Base-by-base conservation (phyloP, 1,140 invertebrate species). In the Drosophila oshimai region DNA sequence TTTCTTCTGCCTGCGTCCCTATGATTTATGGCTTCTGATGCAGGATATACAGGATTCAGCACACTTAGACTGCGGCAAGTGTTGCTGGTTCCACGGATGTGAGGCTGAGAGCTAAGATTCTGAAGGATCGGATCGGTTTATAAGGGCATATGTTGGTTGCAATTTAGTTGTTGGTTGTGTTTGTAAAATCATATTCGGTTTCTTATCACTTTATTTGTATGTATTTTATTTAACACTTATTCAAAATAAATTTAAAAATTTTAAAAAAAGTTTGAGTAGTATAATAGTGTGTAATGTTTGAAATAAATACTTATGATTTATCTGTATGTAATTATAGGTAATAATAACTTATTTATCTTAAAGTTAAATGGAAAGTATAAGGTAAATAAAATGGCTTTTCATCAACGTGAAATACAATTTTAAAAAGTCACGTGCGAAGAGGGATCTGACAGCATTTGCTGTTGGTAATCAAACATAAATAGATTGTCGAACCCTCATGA, bases 391-490 rank as follows among this genome's bases (percentile, higher is more conserved):
- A n/a, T n/a, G n/a, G n/a, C n/a, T n/a, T n/a, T n/a, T n/a, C n/a
- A n/a, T n/a, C n/a, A n/a, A n/a, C n/a, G n/a, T n/a, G n/a, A n/a
- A n/a, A n/a, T n/a, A n/a, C n/a, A n/a, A n/a, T n/a, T n/a, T n/a
- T n/a, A n/a, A 29, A 80, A 75, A 76, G 80, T 86, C 80, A 84
- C 80, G 75, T 86, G 78, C 78, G 34, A 7, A 29, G 41, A 45
- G 50, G 20, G 17, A 58, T 41, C 37, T 36, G 20, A 37, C 12
- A 62, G 75, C 75, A 74, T 80, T 81, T 81, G 33, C 47, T 44
- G 36, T 49, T 53, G 34, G 53, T 46, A 73, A 62, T 58, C 58
- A 55, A 65, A 65, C 70, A 73, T 54, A 75, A 58, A 81, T 83
- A 67, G 54, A 79, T 31, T 60, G 42, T 29, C 50, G n/a, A 36